phyloP scores from a whole-genome alignment of 2,113 vertebrate genomes.

The Gymnorhina tibicen region DNA sequence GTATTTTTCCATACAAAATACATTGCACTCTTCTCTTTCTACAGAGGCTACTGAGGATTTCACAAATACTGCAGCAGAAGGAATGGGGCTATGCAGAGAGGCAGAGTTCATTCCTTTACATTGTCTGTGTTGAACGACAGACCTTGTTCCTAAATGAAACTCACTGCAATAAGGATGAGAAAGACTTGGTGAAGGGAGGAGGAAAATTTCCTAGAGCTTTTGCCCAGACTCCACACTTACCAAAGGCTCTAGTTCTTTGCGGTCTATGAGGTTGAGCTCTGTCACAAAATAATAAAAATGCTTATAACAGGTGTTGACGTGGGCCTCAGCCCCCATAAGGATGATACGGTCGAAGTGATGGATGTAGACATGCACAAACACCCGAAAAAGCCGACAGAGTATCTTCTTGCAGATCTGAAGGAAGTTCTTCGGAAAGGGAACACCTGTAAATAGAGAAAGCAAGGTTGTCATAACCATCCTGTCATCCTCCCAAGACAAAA shows the following conservation, averaged over 20 bases:
- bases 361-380: constrained; percentile 87
- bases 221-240: constrained; percentile 60
- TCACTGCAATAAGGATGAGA: neutral
- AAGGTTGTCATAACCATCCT: neutral
- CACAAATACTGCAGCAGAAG: neutral
- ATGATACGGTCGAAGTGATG: constrained; percentile 87
- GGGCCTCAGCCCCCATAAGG: constrained; percentile 84
- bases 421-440: constrained; percentile 88
- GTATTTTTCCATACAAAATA: neutral
- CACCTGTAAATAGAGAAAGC: constrained; percentile 66
- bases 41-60: neutral
- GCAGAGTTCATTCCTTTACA: neutral
- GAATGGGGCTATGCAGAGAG: neutral
- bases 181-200: neutral
- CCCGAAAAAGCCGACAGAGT: constrained; percentile 83
- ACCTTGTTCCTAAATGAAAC: neutral
- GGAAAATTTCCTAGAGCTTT: neutral
- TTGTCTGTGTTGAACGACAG: neutral
- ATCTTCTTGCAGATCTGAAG: constrained; percentile 90
- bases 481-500: neutral
- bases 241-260: constrained; percentile 87
- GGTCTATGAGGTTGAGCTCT: constrained; percentile 85
- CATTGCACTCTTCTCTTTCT: neutral
- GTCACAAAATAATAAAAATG: constrained; percentile 90
- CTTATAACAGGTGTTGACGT: constrained; percentile 89